A percentile compares a stretch with the other conserved stretches of the same genome.
Conservation (phyloP, 2,888 invertebrate genomes). For the Spicauda simplicius region DNA sequence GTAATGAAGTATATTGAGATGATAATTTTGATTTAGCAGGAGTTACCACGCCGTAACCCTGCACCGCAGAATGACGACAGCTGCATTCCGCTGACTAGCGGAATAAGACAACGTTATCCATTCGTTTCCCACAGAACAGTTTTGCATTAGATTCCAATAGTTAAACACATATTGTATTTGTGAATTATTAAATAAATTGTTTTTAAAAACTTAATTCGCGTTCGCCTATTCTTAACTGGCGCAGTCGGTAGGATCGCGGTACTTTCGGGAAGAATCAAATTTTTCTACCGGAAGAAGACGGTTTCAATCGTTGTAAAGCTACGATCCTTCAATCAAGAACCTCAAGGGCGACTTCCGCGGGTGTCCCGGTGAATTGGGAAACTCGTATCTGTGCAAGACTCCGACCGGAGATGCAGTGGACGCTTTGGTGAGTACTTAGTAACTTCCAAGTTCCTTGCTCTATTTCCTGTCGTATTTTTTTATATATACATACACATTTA, state of each 20-base stretch:
- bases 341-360: conserved; percentile 29
- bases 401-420: conserved; percentile 34
- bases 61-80: too few species aligned
- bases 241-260: conserved; percentile 30
- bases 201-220: background rate
- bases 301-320: conserved; percentile 22
- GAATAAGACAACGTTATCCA: too few species aligned
- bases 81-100: too few species aligned
- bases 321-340: conserved; percentile 25
- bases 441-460: conserved; percentile 36
- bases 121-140: too few species aligned
- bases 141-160: too few species aligned
- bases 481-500: background rate
- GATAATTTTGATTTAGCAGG: too few species aligned
- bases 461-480: conserved; percentile 31
- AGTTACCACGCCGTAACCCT: too few species aligned
- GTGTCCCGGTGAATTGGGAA: conserved; percentile 29
- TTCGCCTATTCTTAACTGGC: conserved; percentile 25
- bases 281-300: conserved; percentile 17
- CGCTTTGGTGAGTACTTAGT: conserved; percentile 29
- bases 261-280: conserved; percentile 22
- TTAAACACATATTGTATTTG: too few species aligned
- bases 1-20: too few species aligned
- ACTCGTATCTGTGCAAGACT: conserved; percentile 21
- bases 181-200: too few species aligned